These are phyloP conservation scores for Tapirus terrestris DNA, from an alignment of 2,113 vertebrate species.

Conservation along the genomic window DNA sequence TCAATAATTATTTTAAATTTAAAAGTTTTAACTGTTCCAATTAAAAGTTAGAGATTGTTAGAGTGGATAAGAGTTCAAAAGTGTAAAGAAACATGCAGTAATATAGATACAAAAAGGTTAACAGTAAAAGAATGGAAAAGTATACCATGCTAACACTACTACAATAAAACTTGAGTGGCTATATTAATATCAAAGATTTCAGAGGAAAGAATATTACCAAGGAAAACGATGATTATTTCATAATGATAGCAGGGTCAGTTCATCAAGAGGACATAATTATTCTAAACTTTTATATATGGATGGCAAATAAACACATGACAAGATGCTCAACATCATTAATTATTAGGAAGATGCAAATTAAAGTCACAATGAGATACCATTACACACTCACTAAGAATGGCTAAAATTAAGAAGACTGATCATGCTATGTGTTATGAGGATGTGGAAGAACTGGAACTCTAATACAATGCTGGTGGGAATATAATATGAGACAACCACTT, in stretches of 20 bases:
- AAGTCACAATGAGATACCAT: neutral
- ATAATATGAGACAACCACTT: neutral
- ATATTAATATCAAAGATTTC: conserved; percentile 4
- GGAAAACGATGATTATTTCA: conserved; percentile 13
- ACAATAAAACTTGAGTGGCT: neutral
- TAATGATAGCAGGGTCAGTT: neutral
- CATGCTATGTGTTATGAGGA: neutral
- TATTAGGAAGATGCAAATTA: conserved; percentile 34
- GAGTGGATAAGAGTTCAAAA: neutral
- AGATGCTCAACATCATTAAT: neutral
- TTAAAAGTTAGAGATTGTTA: conserved; percentile 33
- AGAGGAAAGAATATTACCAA: conserved; percentile 21
- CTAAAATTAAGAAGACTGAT: neutral
- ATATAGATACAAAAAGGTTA: neutral
- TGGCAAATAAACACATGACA: neutral
- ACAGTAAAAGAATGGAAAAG: neutral
- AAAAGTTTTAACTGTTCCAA: neutral
- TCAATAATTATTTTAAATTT: neutral
- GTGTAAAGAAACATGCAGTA: neutral
- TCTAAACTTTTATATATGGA: neutral
- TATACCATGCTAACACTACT: neutral
- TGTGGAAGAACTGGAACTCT: neutral
- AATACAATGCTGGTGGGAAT: neutral
- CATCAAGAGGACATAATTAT: neutral
- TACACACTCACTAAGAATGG: neutral